A percentile compares a stretch with the other conserved stretches of the same genome.
Evolutionary conservation across 2,113 vertebrate genomes (phyloP).

Genomic region (Callocephalon fimbriatum): DNA sequence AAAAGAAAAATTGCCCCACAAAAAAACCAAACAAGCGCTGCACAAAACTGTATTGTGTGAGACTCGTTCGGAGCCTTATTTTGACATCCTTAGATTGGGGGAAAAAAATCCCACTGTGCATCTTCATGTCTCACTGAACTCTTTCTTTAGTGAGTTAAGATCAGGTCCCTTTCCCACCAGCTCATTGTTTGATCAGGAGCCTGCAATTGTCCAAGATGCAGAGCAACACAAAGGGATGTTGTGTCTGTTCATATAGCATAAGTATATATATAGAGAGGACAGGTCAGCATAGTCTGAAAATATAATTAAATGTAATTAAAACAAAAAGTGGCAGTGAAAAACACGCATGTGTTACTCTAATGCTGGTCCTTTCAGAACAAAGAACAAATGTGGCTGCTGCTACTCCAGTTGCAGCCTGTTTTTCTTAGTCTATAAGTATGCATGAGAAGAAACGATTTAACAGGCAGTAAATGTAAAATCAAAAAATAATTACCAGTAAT

Average conservation of each 20-base stretch:
- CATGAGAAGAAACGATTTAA: not conserved
- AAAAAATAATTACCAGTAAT: not conserved
- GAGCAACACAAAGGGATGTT: conserved; percentile 41
- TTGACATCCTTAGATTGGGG: not conserved
- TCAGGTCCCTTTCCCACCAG: not conserved
- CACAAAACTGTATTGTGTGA: not conserved
- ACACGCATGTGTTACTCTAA: not conserved
- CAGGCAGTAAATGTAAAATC: not conserved
- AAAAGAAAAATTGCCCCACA: not conserved
- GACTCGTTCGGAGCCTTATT: conserved; percentile 33
- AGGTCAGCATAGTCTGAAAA: not conserved
- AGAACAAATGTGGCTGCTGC: not conserved
- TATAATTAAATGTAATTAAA: conserved; percentile 9
- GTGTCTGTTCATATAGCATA: conserved; percentile 44
- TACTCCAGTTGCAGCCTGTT: not conserved
- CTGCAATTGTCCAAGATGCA: not conserved
- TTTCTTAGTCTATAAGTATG: not conserved
- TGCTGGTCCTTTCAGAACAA: not conserved
- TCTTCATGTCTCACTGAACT: conserved; percentile 54
- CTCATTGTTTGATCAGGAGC: not conserved
- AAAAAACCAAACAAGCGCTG: not conserved
- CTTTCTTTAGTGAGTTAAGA: conserved; percentile 26
- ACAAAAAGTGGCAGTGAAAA: not conserved
- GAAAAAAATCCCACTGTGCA: not conserved
- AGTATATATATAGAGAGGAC: not conserved